phyloP scores from a whole-genome alignment of 2,797 vertebrate species.

The Myotis vivesi region DNA sequence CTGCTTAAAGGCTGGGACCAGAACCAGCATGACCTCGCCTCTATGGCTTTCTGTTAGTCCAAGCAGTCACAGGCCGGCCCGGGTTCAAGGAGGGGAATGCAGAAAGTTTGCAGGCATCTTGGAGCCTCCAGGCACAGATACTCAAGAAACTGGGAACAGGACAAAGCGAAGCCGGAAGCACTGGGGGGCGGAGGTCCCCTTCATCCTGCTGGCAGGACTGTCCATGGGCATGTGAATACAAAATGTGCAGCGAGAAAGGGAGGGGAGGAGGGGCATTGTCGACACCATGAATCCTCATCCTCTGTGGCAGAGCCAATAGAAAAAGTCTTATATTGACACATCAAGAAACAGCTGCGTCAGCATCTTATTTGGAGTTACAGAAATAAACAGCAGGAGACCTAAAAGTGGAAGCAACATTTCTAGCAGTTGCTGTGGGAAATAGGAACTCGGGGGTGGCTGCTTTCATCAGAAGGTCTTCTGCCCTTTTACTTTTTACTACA shows the following conservation, averaged over 20 bases:
- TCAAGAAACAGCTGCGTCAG: conserved; percentile 57
- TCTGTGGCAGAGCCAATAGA: conserved; percentile 42
- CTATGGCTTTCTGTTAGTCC: neutral
- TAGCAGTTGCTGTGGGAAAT: neutral
- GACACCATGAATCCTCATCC: neutral
- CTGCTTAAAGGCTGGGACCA: neutral
- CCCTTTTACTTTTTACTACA: neutral
- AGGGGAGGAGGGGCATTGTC: neutral
- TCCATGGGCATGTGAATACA: neutral
- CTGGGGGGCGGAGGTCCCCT: rapidly evolving
- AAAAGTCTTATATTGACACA: conserved; percentile 63
- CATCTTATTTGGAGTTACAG: conserved; percentile 47
- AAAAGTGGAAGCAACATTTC: conserved; percentile 46
- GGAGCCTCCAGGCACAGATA: neutral
- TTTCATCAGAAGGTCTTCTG: neutral
- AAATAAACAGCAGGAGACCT: conserved; percentile 56
- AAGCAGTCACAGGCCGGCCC: neutral
- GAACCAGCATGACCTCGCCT: neutral
- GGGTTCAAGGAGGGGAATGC: neutral
- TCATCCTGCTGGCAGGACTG: neutral
- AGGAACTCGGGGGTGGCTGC: neutral
- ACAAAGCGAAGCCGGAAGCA: neutral
- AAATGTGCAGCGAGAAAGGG: neutral
- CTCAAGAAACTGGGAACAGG: neutral
- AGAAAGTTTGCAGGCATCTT: too few relatives aligned